phyloP scores from a whole-genome alignment of 2,113 vertebrate genomes.

The Anoura caudifer region DNA sequence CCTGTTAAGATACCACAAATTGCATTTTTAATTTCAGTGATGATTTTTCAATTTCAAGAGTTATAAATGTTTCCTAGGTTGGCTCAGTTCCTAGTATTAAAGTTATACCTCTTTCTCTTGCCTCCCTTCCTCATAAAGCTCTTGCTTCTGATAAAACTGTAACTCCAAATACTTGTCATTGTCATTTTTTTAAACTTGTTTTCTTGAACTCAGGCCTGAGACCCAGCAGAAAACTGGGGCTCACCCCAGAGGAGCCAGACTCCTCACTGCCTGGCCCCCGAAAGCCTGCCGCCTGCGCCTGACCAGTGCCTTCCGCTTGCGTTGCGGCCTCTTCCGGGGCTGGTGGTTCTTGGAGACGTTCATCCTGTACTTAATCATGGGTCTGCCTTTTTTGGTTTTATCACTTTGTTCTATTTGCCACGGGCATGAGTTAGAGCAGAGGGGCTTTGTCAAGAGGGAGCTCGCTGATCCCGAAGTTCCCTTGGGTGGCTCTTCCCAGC shows the following conservation, averaged over 20 bases:
- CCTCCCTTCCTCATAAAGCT: neutral
- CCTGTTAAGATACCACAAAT: neutral
- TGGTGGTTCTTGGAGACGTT: neutral
- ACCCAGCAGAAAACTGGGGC: neutral
- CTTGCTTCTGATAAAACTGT: neutral
- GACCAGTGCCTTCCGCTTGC: rapidly evolving
- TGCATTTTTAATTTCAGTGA: neutral
- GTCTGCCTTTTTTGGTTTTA: neutral
- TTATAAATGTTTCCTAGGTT: neutral
- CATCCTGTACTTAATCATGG: neutral
- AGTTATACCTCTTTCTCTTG: neutral
- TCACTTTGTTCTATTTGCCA: neutral
- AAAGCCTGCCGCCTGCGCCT: neutral
- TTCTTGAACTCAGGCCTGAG: neutral
- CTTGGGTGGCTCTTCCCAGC: neutral
- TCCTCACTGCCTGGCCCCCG: neutral
- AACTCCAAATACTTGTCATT: neutral
- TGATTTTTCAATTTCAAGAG: neutral
- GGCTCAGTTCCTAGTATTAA: neutral
- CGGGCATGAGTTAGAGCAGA: neutral
- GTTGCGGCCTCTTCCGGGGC: neutral
- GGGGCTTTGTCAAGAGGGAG: neutral
- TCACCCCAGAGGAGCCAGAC: neutral
- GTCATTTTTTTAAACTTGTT: neutral
- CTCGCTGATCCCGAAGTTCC: neutral